phyloP scores from a whole-genome alignment of 2,113 vertebrate genomes.

The Meles meles region DNA sequence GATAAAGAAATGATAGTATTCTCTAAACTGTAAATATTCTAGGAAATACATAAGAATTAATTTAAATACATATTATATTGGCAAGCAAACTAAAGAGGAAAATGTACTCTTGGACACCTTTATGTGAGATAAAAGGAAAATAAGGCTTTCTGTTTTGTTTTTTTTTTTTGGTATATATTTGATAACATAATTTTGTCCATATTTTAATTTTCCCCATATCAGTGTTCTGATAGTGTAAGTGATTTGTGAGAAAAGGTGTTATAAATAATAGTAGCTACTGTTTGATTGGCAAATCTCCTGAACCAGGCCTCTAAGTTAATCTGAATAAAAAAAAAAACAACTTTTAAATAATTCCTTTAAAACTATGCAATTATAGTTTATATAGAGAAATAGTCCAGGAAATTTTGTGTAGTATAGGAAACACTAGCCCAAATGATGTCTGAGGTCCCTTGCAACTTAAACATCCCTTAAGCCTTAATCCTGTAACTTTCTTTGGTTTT shows the following conservation, averaged over 20 bases:
- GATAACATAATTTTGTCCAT: not conserved
- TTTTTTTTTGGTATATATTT: not conserved
- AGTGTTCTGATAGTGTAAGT: not conserved
- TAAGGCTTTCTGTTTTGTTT: not conserved
- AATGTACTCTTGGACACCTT: not conserved
- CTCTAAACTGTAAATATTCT: not conserved
- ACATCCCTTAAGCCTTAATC: not conserved
- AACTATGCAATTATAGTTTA: not conserved
- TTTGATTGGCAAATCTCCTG: not conserved
- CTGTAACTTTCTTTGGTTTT: not conserved
- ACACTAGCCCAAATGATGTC: not conserved
- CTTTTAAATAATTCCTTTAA: not conserved
- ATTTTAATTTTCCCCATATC: not conserved
- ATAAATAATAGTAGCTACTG: not conserved
- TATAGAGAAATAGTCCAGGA: not conserved
- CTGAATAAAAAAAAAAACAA: not conserved
- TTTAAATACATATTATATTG: not conserved
- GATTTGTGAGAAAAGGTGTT: not conserved
- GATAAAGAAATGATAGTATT: not conserved
- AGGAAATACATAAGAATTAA: not conserved
- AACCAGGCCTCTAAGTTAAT: not conserved
- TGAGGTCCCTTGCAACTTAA: not conserved
- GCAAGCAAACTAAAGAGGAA: not conserved
- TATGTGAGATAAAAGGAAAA: not conserved
- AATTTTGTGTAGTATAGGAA: not conserved